Evolutionary conservation across 2,113 vertebrate genomes (phyloP), one percentile per base, ranked within the genome.

Genomic region (Glareola pratincola): DNA sequence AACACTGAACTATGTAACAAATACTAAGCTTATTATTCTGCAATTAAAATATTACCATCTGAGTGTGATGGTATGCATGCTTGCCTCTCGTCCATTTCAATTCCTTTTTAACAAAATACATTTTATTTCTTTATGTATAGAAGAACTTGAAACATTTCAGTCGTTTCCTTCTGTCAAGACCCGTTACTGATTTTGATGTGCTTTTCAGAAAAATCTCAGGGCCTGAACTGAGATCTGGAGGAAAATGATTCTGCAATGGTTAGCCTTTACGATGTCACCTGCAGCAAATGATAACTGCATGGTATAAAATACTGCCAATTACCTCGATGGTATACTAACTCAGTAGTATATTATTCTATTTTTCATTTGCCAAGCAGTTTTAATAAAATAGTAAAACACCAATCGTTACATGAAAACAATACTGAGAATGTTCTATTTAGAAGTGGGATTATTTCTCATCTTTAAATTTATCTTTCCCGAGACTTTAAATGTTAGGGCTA

Each of bases 41-140:
- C 72, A 79, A 83, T 37, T 66, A 79, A 88, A 72, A n/a, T 21
- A 43, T 19, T 64, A 48, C 8, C n/a, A 39, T 69, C 45, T 26
- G n/a, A 69, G 13, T 45, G 21, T 36, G 18, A 88, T 0, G 3
- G 45, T 14, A 82, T 0, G 0, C 2, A 2, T 11, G 10, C 26
- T 64, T 82, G 37, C 12, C 63, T 72, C 47, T 36, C 67, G 27
- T n/a, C 10, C 5, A 57, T 37, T 57, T 76, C 9, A 91, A 82
- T 13, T 62, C 17, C 11, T 85, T 64, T 77, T 53, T 45, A 85
- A 88, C 12, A 85, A 90, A 88, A 93, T 14, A 60, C 4, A 32
- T 67, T 84, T 74, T 72, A 72, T 48, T 48, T 48, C 47, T 48
- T 23, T 12, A 22, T 48, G 47, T 48, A 48, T 6, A 48, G 47